These are phyloP conservation scores for Hylia prasina DNA, from an alignment of 2,113 vertebrate genomes.

Conservation along the genomic window DNA sequence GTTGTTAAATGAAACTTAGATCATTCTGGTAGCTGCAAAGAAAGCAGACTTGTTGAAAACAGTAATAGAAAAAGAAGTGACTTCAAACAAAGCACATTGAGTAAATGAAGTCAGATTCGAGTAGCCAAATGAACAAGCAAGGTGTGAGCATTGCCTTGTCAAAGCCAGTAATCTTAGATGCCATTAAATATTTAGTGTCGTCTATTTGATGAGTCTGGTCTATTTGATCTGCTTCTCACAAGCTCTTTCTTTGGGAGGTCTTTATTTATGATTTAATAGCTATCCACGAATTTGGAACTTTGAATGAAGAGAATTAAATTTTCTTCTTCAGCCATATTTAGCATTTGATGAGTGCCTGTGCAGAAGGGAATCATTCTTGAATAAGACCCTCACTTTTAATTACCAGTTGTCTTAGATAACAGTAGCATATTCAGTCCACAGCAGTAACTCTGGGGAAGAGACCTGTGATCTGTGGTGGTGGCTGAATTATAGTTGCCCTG, in stretches of 20 bases:
- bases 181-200: constrained; percentile 68
- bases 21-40: background rate
- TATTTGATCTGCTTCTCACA: constrained; percentile 68
- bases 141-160: constrained; percentile 39
- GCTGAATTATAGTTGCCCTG: background rate
- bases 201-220: constrained; percentile 55
- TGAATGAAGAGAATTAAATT: background rate
- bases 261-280: constrained; percentile 42
- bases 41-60: background rate
- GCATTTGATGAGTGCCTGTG: background rate
- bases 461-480: background rate
- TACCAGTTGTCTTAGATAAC: background rate
- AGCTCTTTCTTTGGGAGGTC: background rate
- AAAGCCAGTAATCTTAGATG: constrained; percentile 70
- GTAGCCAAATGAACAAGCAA: background rate
- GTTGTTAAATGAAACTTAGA: background rate
- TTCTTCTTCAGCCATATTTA: background rate
- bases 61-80: background rate
- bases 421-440: background rate
- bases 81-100: background rate
- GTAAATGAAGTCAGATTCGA: background rate
- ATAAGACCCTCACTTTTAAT: background rate
- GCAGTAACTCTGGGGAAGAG: background rate
- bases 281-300: background rate
- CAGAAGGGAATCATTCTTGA: background rate